Base-by-base conservation (phyloP, 2,797 vertebrate species). In the Acipenser ruthenus region DNA sequence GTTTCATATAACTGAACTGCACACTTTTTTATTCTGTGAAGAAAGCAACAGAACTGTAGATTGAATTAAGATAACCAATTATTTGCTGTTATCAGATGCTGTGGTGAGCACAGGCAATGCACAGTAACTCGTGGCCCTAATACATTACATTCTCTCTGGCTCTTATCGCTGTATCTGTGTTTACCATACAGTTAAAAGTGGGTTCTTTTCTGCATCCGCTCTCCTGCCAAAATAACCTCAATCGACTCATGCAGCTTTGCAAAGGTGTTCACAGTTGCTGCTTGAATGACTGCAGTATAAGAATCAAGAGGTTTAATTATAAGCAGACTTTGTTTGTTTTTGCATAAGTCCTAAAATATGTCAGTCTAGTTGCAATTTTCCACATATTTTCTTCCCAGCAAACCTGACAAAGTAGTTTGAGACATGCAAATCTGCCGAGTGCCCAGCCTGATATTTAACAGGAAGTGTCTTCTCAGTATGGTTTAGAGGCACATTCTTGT, bases 11-110 rank as follows among this genome's bases (percentile, higher is more conserved):
- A 80, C 80, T 79, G 84, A 84, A 83, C 78, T 78, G 82, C 3
- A 71, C 74, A 49, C 69, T 77, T 68, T 65, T 8, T 8, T 59
- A 49, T 79, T 74, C 71, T 66, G 73, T 75, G 74, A 67, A 79
- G 84, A 71, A 48, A 71, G 77, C 79, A 80, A 79, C 76, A 80
- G 85, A 84, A 84, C 84, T 86, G 78, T 71, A 91, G 91, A 88
- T 92, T 86, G 86, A 81, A 85, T 85, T 79, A 82, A 87, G 92
- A 89, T 91, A 92, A 92, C 87, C 88, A 92, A 90, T 94, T 93
- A 89, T 87, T 82, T 81, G 80, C 81, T 87, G 88, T 93, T 94
- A 95, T 96, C 94, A 91, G 94, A 93, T 93, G 82, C 84, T 94
- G 93, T 77, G 90, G 91, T 84, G 73, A 82, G 82, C 83, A 60